Evolutionary conservation across 1,140 invertebrate species (phyloP), one percentile per base, ranked within the genome.

Genomic region (Drosophila tsacasi): DNA sequence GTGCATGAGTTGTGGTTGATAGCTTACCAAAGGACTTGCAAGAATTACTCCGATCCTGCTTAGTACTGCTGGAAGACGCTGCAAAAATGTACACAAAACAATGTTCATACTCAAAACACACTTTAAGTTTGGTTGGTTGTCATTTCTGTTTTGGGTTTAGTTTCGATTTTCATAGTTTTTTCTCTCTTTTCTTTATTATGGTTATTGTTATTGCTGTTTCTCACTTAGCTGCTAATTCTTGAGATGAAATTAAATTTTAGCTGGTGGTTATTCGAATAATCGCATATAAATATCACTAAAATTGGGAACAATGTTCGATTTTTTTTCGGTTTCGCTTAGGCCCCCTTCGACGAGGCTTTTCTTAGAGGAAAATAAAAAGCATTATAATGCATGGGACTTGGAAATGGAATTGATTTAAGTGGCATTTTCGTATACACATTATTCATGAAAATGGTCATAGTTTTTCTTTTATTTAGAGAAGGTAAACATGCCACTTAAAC

Each of bases 1-100:
- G 81, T 91, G 86, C 79, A 85, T 84, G 83, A 84, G 83, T 89
- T 83, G 76, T 89, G 77, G 81, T 92, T 93, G 94, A 94, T 94
- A 95, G 96, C 97, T 97, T 97, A 97, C 97, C 97, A 97, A 95
- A 94, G 96, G 97, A 95, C 96, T 97, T 95, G 96, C 96, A 96
- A 97, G 96, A 95, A 97, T 97, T 95, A 97, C 96, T 95, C 97
- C 97, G 96, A 97, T 97, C 95, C 96, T 96, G 96, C 96, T 97
- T 95, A 97, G 96, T 94, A 97, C 96, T 95, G 96, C 96, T 95
- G 97, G 97, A 94, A 97, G 96, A 94, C 97, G 96, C 97, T 97
- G 96, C 93, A 97, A 97, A 95, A 93, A 93, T 93, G 78, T 93
- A 92, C 84, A 92, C 85, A 92, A 91, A 92, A 93, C 83, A 92